These are phyloP conservation scores for Cricetomys ansorgei DNA, from an alignment of 2,113 vertebrate species.

Conservation along the genomic window DNA sequence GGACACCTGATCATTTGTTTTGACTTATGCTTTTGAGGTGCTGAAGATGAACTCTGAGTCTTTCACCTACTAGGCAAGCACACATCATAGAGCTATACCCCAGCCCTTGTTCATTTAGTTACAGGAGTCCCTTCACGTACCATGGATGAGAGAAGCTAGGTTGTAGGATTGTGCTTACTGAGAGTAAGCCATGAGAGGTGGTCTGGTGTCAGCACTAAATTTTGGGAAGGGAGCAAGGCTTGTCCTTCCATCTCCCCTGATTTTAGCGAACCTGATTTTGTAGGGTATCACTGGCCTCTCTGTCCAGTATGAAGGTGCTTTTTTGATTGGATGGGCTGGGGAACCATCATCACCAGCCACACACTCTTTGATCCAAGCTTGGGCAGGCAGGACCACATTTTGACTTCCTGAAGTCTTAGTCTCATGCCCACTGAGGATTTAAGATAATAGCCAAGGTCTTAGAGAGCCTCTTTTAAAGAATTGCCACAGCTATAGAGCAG, in stretches of 20 bases:
- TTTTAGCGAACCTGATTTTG: conserved; percentile 14
- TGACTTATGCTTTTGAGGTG: not conserved
- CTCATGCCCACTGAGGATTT: conserved; percentile 26
- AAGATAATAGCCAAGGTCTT: conserved; percentile 57
- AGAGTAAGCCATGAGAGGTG: not conserved
- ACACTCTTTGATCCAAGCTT: not conserved
- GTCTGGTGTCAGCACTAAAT: not conserved
- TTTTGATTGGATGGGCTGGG: conserved; percentile 28
- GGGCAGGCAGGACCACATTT: not conserved
- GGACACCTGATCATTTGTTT: not conserved
- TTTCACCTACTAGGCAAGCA: not conserved
- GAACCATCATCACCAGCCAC: not conserved
- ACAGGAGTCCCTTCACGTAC: too few relatives aligned
- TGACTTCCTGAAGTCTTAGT: conserved; percentile 14
- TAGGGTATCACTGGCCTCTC: not conserved
- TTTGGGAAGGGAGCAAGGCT: not conserved
- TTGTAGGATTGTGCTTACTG: too few relatives aligned
- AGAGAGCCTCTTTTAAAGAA: conserved; percentile 48
- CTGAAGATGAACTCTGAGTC: not conserved
- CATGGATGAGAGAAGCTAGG: not conserved
- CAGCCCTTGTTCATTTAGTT: not conserved
- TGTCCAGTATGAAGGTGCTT: conserved; percentile 19
- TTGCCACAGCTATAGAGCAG: conserved; percentile 43
- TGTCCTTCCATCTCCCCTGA: not conserved
- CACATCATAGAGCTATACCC: not conserved